These are phyloP conservation scores for Daphoenositta chrysoptera DNA, from an alignment of 2,113 vertebrate species.

Conservation along the genomic window DNA sequence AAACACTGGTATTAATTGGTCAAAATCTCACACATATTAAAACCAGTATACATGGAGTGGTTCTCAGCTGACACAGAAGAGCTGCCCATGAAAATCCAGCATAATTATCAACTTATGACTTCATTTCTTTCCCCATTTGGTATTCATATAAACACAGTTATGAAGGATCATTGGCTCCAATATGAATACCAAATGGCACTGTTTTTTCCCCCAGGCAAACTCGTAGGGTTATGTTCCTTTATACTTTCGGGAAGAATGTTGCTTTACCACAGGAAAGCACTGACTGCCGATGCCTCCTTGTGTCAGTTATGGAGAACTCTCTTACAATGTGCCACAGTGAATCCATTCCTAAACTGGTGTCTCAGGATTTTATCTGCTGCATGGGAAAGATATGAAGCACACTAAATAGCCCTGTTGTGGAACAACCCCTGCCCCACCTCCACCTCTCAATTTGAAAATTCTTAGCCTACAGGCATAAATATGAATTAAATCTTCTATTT, in stretches of 20 bases:
- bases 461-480: not conserved
- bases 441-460: not conserved
- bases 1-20: not conserved
- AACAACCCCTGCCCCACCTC: rapidly evolving
- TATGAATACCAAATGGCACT: not conserved
- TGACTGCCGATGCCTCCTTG: not conserved
- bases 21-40: not conserved
- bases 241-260: not conserved
- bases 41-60: not conserved
- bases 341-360: not conserved
- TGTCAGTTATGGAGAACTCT: not conserved
- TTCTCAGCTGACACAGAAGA: not conserved
- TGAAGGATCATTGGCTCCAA: not conserved
- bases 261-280: not conserved
- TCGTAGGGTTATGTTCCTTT: not conserved
- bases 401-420: not conserved
- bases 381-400: not conserved
- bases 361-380: not conserved
- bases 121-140: not conserved
- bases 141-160: not conserved
- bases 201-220: rapidly evolving
- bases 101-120: not conserved
- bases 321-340: not conserved
- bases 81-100: not conserved
- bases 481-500: not conserved